Conservation (phyloP, 2,888 invertebrate genomes). For the Bombylius discolor region DNA sequence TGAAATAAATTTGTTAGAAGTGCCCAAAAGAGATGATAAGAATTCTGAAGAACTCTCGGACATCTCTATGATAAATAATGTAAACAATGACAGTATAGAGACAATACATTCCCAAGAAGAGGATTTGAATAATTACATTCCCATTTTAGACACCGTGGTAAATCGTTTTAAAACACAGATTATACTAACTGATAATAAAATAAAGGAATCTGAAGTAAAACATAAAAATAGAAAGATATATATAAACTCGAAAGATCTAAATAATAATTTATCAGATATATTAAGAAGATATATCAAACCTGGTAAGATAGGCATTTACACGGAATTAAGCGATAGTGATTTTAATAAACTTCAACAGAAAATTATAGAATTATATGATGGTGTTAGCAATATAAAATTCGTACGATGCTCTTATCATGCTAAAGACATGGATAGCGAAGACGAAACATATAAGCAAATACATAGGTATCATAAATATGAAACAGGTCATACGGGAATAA, state of each 20-base stretch:
- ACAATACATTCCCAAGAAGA: conserved; percentile 5
- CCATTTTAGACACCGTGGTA: too few relatives aligned
- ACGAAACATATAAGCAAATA: background rate
- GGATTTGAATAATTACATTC: conserved; percentile 3
- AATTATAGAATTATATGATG: background rate
- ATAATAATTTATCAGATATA: background rate
- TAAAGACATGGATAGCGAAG: background rate
- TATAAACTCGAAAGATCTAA: background rate
- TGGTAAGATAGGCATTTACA: conserved; percentile 2
- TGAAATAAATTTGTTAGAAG: background rate
- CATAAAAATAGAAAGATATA: too few relatives aligned
- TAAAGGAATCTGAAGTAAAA: too few relatives aligned
- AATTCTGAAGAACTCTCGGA: background rate
- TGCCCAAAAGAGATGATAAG: background rate
- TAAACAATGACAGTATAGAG: background rate
- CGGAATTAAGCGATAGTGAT: background rate
- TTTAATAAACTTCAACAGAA: conserved; percentile 5
- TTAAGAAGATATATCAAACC: background rate
- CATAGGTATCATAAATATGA: conserved; percentile 1
- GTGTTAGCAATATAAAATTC: background rate
- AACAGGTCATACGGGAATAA: background rate
- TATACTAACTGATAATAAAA: too few relatives aligned
- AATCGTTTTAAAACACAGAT: too few relatives aligned
- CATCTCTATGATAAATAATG: background rate
- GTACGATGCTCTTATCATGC: background rate